Percentiles rank a stretch among this genome's conserved stretches.
phyloP scores from a whole-genome alignment of 64 coral and sea anemone genomes.

The Orbicella faveolata region DNA sequence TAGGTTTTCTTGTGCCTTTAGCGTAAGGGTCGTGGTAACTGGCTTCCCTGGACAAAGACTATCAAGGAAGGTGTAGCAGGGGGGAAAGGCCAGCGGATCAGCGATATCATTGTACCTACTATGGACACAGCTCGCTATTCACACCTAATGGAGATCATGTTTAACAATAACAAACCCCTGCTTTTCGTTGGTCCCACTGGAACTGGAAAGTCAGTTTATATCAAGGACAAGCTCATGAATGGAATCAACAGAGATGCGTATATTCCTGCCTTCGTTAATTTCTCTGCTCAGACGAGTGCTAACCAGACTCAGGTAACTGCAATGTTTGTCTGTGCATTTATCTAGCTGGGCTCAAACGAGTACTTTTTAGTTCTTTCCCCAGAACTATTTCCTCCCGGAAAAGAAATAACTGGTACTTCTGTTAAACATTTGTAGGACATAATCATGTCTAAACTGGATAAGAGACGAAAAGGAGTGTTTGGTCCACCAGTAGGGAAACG shows the following conservation, averaged over 20 bases:
- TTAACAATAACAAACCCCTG: constrained; percentile 88
- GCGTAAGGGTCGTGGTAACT: constrained; percentile 86
- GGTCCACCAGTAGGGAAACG: constrained; percentile 95
- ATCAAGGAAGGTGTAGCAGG: constrained; percentile 81
- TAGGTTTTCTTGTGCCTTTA: neutral
- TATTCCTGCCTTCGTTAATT: constrained; percentile 92
- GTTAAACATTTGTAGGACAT: constrained; percentile 66
- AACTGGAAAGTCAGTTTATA: constrained; percentile 92
- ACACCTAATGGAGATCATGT: constrained; percentile 95
- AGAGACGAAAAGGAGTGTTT: constrained; percentile 96
- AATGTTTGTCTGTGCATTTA: neutral
- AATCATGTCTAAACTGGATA: constrained; percentile 99
- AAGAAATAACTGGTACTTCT: neutral
- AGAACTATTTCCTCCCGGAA: no score
- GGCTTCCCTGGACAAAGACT: constrained; percentile 92
- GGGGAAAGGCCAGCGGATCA: constrained; percentile 83
- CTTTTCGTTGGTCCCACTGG: constrained; percentile 90
- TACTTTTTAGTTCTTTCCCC: neutral
- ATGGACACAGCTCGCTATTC: constrained; percentile 99
- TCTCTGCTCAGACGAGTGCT: constrained; percentile 97
- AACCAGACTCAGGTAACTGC: constrained; percentile 86
- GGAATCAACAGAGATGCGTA: constrained; percentile 73
- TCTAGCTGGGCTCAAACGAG: neutral
- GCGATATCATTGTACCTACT: constrained; percentile 96
- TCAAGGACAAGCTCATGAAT: constrained; percentile 99